Percentiles rank a stretch among this genome's conserved stretches.
phyloP scores from a whole-genome alignment of 2,888 invertebrate genomes.

The Hololepta plana region DNA sequence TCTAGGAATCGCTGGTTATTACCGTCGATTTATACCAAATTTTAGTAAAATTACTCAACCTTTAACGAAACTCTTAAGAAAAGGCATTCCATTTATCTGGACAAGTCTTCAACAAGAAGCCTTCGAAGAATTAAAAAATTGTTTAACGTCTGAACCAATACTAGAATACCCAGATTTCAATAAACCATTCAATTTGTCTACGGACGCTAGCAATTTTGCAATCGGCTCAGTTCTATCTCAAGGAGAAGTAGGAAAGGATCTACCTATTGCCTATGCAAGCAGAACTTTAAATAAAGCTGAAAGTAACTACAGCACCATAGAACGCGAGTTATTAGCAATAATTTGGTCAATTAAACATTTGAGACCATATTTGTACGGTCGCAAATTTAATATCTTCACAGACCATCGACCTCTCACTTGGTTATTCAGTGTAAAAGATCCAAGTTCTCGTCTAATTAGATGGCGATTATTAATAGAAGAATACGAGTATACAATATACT shows the following conservation, averaged over 20 bases:
- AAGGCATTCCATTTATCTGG: too few species aligned
- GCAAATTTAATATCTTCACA: constrained; percentile 4
- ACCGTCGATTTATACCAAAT: too few species aligned
- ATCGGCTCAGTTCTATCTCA: constrained; percentile 6
- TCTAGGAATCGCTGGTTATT: too few species aligned
- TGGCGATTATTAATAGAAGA: constrained; percentile 13
- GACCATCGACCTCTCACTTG: constrained; percentile 12
- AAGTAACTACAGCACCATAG: constrained; percentile 10
- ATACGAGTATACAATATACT: constrained; percentile 11
- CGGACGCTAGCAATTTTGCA: constrained; percentile 6
- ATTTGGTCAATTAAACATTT: constrained; percentile 13
- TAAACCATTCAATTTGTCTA: constrained; percentile 6
- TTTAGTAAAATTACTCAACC: too few species aligned
- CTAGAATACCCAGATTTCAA: constrained; percentile 7
- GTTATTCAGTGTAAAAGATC: constrained; percentile 12
- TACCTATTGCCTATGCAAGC: constrained; percentile 8
- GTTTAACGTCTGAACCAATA: constrained; percentile 6
- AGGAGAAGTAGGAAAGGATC: constrained; percentile 8
- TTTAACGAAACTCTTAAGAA: too few species aligned
- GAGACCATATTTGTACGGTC: constrained; percentile 10
- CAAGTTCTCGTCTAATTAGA: constrained; percentile 13
- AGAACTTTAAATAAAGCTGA: constrained; percentile 12
- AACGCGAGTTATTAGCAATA: constrained; percentile 13
- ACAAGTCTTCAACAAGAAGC: too few species aligned
- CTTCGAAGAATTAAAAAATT: constrained; percentile 7